phyloP scores from a whole-genome alignment of 2,888 invertebrate species.

The Eumacrocentrus americanus region DNA sequence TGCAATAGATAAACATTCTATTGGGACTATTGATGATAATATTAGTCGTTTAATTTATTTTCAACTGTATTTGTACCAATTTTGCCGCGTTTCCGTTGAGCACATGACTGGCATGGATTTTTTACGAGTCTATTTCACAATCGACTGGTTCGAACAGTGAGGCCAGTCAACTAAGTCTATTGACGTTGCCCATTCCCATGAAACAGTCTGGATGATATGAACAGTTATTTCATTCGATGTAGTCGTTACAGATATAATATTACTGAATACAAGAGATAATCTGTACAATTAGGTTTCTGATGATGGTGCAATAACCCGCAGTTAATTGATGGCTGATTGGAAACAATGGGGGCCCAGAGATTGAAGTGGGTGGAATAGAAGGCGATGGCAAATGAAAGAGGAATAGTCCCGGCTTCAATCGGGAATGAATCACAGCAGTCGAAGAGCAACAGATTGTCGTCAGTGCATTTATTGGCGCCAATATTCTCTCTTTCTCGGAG shows the following conservation, averaged over 20 bases:
- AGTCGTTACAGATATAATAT: no score
- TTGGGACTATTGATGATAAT: no score
- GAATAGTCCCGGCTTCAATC: constrained; percentile 12
- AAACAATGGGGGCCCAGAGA: constrained; percentile 22
- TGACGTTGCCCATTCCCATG: neutral
- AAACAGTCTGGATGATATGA: neutral
- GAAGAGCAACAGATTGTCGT: constrained; percentile 22
- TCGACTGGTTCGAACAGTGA: neutral
- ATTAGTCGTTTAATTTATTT: no score
- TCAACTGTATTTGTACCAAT: no score
- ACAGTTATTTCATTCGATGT: neutral
- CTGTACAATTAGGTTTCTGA: constrained; percentile 8
- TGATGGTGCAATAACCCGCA: constrained; percentile 10
- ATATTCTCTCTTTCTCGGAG: neutral
- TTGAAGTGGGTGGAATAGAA: constrained; percentile 25
- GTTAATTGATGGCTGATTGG: constrained; percentile 29
- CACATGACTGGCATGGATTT: neutral
- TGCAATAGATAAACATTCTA: no score
- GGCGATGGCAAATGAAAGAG: constrained; percentile 18
- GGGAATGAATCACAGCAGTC: constrained; percentile 6
- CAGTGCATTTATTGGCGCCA: constrained; percentile 1
- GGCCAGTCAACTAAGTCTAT: constrained; percentile 3
- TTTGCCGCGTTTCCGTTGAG: neutral
- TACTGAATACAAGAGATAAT: constrained; percentile 5
- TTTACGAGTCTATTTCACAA: neutral